phyloP scores from a whole-genome alignment of 2,797 vertebrate genomes.

The Alauda arvensis region DNA sequence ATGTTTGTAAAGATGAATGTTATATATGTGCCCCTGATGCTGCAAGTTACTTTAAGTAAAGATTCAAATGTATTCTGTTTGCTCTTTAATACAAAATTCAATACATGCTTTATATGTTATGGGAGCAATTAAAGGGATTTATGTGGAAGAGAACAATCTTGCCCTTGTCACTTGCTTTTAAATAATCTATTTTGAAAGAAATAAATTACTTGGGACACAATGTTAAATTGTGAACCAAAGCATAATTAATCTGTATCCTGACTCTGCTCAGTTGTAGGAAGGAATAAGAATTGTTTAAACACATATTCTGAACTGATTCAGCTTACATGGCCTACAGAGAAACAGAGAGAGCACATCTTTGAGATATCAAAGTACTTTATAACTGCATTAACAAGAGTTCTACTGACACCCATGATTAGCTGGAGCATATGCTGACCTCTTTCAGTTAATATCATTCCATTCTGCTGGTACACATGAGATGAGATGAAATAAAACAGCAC shows the following conservation, averaged over 20 bases:
- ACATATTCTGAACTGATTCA: background rate
- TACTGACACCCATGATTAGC: conserved; percentile 10
- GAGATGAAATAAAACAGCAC: background rate
- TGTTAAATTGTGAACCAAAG: conserved; percentile 10
- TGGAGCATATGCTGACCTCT: conserved; percentile 26
- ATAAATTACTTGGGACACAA: conserved; percentile 28
- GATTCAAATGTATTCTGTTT: background rate
- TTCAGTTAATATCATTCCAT: conserved; percentile 21
- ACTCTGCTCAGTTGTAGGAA: background rate
- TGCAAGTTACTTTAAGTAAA: background rate
- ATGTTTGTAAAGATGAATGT: background rate
- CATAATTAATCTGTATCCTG: conserved; percentile 26
- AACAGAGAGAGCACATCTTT: background rate
- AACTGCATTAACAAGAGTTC: background rate
- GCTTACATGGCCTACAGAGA: conserved; percentile 4
- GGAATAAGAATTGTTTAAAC: background rate
- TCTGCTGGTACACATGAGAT: background rate
- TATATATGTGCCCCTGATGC: background rate
- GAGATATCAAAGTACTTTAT: background rate
- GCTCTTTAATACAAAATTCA: background rate
- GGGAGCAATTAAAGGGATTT: conserved; percentile 21
- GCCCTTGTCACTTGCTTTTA: conserved; percentile 11
- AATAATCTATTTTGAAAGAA: conserved; percentile 26
- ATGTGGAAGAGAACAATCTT: conserved; percentile 15
- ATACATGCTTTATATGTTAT: background rate